phyloP scores from a whole-genome alignment of 2,888 invertebrate species.

The Biston betularia region DNA sequence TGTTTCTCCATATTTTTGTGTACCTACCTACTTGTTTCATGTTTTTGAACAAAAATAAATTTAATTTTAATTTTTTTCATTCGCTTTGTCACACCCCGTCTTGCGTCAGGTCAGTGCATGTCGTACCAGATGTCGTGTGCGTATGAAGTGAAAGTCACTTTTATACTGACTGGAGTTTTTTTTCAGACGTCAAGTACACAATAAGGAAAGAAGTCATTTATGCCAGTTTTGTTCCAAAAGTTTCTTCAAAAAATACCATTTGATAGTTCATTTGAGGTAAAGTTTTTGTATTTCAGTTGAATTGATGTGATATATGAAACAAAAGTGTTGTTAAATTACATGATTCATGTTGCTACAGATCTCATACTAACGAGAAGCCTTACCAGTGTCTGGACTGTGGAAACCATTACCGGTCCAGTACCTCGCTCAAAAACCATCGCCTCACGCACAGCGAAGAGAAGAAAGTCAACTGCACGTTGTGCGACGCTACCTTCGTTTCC shows the following conservation, averaged over 20 bases:
- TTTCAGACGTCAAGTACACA: constrained; percentile 77
- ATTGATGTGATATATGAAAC: no score
- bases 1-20: no score
- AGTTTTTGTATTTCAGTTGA: neutral
- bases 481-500: constrained; percentile 37
- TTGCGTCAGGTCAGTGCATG: no score
- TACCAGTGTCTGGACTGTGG: constrained; percentile 70
- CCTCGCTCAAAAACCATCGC: constrained; percentile 65
- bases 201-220: constrained; percentile 73
- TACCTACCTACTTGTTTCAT: no score
- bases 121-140: no score
- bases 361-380: constrained; percentile 77
- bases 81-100: no score
- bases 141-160: neutral
- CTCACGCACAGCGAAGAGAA: constrained; percentile 46
- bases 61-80: no score
- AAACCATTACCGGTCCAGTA: constrained; percentile 61
- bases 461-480: constrained; percentile 33
- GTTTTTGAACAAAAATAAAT: no score
- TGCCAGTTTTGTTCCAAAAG: constrained; percentile 81
- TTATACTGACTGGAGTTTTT: neutral
- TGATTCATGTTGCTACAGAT: constrained; percentile 50
- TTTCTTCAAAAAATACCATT: constrained; percentile 77
- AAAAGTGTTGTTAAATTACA: no score
- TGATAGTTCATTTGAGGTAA: constrained; percentile 75